Evolutionary conservation across 2,797 vertebrate genomes (phyloP), one percentile per base, ranked within the genome.

Genomic region (Neoniphon sammara): DNA sequence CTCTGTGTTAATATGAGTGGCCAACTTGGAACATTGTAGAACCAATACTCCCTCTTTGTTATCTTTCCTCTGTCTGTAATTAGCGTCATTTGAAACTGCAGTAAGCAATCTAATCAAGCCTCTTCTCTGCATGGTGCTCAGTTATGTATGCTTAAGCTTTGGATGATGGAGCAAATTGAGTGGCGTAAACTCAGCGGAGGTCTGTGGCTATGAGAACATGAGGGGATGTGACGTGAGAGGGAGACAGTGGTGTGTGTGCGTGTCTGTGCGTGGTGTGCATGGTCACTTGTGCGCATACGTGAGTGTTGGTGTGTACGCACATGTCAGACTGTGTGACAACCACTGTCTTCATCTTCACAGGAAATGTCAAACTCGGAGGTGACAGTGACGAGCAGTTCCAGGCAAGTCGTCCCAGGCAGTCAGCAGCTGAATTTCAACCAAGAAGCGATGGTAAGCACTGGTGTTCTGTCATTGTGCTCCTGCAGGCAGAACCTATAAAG

Each of bases 381-480:
- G 60, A 88, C 72, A 20, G 60, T 92, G 89, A 91, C 88, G 83
- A 93, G 87, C 73, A 84, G 88, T 67, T 92, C 66, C 80, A 94
- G 91, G 72, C 92, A 94, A 77, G 73, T 92, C 88, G 50, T 82
- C 56, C 91, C 94, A 73, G 89, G 91, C 90, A 83, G 87, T 90
- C 90, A 87, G 64, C 92, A 94, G 86, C 88, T 44, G 34, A 84
- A 93, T 82, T 82, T 89, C 84, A 91, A 91, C 83, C 92, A 95
- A 83, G 92, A 90, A 88, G 91, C 94, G 79, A 92, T 87, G 95
- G 96, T 98, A 96, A 31, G 46, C 42, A 46, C 44, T 63, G 50
- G 58, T 69, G 66, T 80, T 63, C 27, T 60, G 30, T 70, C 56
- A 64, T 61, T 84, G 65, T 82, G 21, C 64, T 73, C 11, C 60